These are phyloP conservation scores for Syngnathus scovelli DNA, from an alignment of 2,113 vertebrate species.

Conservation along the genomic window DNA sequence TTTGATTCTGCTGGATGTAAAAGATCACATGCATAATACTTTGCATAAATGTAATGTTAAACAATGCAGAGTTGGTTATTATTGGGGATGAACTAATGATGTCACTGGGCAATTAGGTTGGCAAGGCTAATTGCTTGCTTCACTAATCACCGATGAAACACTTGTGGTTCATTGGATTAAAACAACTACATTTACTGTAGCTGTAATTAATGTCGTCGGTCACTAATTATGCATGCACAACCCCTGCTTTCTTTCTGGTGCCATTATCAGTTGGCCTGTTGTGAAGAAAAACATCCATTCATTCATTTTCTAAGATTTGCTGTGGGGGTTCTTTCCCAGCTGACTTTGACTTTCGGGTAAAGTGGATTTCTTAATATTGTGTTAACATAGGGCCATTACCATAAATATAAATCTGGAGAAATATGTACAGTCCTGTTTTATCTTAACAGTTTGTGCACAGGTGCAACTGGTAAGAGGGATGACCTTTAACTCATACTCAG, in stretches of 20 bases:
- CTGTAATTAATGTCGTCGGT: slow-evolving; percentile 48
- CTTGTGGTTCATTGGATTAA: slow-evolving; percentile 65
- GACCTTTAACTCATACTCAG: slow-evolving; percentile 2
- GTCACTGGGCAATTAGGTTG: slow-evolving; percentile 74
- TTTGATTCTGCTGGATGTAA: background rate
- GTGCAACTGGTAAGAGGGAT: background rate
- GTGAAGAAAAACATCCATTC: background rate
- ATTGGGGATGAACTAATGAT: slow-evolving; percentile 66
- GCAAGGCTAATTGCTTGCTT: slow-evolving; percentile 54
- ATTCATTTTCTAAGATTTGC: background rate
- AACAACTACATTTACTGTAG: slow-evolving; percentile 68
- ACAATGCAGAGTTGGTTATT: slow-evolving; percentile 69
- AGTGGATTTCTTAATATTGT: too few species aligned
- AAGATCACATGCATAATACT: slow-evolving; percentile 48
- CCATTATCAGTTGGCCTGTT: background rate
- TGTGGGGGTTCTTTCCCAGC: background rate
- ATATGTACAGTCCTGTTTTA: background rate
- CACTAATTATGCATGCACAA: slow-evolving; percentile 26
- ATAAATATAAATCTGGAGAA: background rate
- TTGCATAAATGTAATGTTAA: slow-evolving; percentile 70
- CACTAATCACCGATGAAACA: slow-evolving; percentile 76
- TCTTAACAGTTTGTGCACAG: slow-evolving; percentile 1
- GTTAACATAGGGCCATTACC: too few species aligned
- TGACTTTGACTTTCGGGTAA: background rate
- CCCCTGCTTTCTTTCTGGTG: background rate